Evolutionary conservation across 2,797 vertebrate species (phyloP).

Genomic region (Tachyglossus aculeatus): DNA sequence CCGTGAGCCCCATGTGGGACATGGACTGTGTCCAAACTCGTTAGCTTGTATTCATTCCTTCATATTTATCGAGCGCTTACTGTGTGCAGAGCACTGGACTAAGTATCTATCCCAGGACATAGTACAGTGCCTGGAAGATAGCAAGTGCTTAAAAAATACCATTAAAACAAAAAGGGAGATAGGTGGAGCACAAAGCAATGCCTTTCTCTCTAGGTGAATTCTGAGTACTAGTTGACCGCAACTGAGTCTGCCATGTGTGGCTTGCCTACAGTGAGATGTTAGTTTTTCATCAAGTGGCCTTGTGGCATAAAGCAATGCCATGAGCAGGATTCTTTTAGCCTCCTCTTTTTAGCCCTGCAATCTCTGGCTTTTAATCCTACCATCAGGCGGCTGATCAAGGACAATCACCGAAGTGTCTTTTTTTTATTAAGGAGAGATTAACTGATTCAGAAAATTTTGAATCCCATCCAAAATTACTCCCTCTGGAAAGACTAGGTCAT

Average conservation of each 20-base stretch:
- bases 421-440: conserved; percentile 13
- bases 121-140: neutral
- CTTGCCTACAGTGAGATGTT: conserved; percentile 16
- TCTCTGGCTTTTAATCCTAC: conserved; percentile 34
- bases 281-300: conserved; percentile 19
- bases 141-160: conserved; percentile 6
- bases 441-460: conserved; percentile 10
- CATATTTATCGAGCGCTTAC: too few relatives aligned
- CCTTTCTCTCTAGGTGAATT: conserved; percentile 26
- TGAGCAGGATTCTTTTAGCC: neutral
- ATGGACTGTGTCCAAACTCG: too few relatives aligned
- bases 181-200: neutral
- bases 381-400: conserved; percentile 8
- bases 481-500: neutral
- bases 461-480: neutral
- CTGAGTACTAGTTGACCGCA: neutral
- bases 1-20: too few relatives aligned
- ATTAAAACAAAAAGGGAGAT: neutral
- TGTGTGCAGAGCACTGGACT: too few relatives aligned
- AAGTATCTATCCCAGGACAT: neutral
- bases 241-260: neutral
- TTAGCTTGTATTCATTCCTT: too few relatives aligned
- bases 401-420: neutral
- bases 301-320: conserved; percentile 11
- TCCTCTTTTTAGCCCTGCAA: conserved; percentile 12